Base-by-base conservation (phyloP, 1,140 invertebrate genomes). In the Reticulitermes speratus region DNA sequence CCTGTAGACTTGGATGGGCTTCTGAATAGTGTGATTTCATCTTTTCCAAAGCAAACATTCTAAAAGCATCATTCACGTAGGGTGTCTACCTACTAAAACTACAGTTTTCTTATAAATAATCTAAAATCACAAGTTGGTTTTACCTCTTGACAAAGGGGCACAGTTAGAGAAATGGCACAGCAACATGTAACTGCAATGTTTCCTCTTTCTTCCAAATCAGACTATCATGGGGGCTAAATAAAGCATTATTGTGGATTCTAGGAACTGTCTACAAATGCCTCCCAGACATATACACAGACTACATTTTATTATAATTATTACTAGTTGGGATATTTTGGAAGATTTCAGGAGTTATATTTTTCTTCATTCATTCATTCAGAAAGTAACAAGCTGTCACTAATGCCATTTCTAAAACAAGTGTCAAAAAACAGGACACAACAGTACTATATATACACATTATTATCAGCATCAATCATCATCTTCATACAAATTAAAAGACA, bases 61-160 rank as follows among this genome's bases (percentile, higher is more conserved):
- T 87, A 87, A 59, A 85, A 85, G 85, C 84, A 86, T 86, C 86
- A 45, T 75, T 83, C 48, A 48, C 44, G 85, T 82, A 75, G 59
- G 69, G 45, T 45, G 25, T 86, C 45, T 86, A 84, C 83, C 55
- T 85, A 69, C 81, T 82, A 87, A 30, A 83, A 82, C 84, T 85
- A 86, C 85, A 86, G 69, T 85, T 87, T 86, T 87, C 87, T 86
- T 87, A 87, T 87, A 87, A 87, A 87, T 87, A 87, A 82, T 87
- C 87, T 87, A 87, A 87, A 87, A 87, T 87, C 87, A 87, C 87
- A 87, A 87, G 86, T 86, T 86, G 83, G 82, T 86, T 87, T 44
- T 85, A 55, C 52, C 52, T 55, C 52, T 55, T 87, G 86, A 87
- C 86, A 83, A 87, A 85, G 82, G 86, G 86, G 86, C 86, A 87